Base-by-base conservation (phyloP, 1,140 invertebrate genomes). In the Drosophila nigromelanica region DNA sequence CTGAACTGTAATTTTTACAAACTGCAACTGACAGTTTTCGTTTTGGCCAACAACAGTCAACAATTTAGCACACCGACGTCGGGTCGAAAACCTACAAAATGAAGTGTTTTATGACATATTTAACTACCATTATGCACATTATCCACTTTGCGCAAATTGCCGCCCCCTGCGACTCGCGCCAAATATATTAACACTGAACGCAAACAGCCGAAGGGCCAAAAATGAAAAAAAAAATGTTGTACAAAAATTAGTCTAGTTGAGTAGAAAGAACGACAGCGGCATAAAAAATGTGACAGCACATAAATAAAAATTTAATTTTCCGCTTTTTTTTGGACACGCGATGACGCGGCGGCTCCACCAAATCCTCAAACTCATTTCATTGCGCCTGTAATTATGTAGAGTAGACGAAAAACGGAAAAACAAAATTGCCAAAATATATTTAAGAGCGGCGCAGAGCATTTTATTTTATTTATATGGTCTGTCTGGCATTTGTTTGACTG, bases 51-150 rank as follows among this genome's bases (percentile, higher is more conserved):
- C 40, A 67, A 62, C 60, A 48, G 48, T 66, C 40, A 51, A 58
- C 30, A 33, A 18, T 35, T 47, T 48, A 43, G 18, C 43, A 43
- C 11, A 37, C 27, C 14, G 33, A 11, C 33, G 45, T 24, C 51
- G 27, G 39, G 14, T 11, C 45, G 37, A 45, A 75, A 43, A 42
- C 43, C 48, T 48, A 70, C 24, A 45, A 79, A 77, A 83, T 87
- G 79, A 87, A 87, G 83, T 87, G 83, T 83, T 87, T 87, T 87
- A 87, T 81, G 83, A 87, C 83, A 87, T 87, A 87, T 87, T 87
- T 89, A 87, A 87, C 83, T 83, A 87, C 76, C 79, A 87, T 89
- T 83, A 89, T 87, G 76, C 73, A 87, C 76, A 87, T 87, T 87
- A 87, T 87, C 83, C 83, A 87, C 83, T 87, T 87, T 89, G 83